phyloP scores from a whole-genome alignment of 2,888 invertebrate species.

The Epistrophella euchroma region DNA sequence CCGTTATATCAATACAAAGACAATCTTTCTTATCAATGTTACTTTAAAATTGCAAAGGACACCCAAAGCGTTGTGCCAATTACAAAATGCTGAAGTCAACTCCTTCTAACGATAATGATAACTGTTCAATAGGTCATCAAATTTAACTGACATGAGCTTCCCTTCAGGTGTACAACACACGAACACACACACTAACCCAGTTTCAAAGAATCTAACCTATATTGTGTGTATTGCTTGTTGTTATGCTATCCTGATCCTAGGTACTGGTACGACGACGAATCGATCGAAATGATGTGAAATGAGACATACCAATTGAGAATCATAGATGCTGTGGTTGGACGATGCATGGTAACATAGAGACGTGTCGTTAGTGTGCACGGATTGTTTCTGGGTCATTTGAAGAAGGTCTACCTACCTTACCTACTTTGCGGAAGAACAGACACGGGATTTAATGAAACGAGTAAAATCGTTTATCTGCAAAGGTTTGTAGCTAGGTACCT shows the following conservation, averaged over 20 bases:
- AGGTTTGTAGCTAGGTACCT: constrained; percentile 27
- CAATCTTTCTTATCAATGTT: constrained; percentile 13
- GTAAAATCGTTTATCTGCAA: constrained; percentile 62
- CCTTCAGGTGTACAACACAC: not conserved
- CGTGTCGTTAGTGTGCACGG: constrained; percentile 22
- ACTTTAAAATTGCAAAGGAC: constrained; percentile 51
- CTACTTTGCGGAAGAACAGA: constrained; percentile 64
- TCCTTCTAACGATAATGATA: constrained; percentile 49
- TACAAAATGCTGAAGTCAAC: constrained; percentile 40
- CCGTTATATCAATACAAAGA: constrained; percentile 1
- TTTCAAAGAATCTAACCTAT: not conserved
- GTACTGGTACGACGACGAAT: not conserved
- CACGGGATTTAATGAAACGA: constrained; percentile 64
- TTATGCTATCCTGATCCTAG: not conserved
- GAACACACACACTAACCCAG: not conserved
- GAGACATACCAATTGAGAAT: constrained; percentile 62
- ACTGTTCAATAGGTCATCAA: constrained; percentile 46
- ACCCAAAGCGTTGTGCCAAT: constrained; percentile 25
- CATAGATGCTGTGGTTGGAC: constrained; percentile 22
- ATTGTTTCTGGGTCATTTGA: constrained; percentile 70
- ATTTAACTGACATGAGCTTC: constrained; percentile 42
- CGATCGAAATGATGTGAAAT: constrained; percentile 72
- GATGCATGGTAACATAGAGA: not conserved
- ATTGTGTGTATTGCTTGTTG: not conserved
- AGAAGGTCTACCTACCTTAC: not conserved